Evolutionary conservation across 1,140 invertebrate genomes (phyloP).

Genomic region (Mercenaria mercenaria): DNA sequence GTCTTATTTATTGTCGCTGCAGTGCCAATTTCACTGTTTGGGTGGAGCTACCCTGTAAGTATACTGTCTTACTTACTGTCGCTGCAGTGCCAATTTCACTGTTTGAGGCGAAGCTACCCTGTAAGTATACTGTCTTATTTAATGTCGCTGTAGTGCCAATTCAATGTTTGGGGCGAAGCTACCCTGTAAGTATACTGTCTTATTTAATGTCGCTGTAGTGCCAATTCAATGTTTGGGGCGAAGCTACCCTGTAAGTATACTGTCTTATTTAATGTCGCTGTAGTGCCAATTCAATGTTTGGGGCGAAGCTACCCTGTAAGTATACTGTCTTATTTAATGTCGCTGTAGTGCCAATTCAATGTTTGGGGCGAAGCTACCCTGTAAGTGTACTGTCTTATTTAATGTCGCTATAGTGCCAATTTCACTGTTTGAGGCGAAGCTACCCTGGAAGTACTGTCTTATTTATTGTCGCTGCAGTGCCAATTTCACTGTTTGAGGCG

Average conservation of each 20-base stretch:
- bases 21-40: constrained; percentile 95
- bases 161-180: neutral
- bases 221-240: neutral
- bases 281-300: neutral
- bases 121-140: constrained; percentile 68
- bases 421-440: neutral
- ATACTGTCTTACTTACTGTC: constrained; percentile 89
- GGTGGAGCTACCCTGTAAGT: constrained; percentile 88
- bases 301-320: neutral
- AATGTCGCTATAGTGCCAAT: neutral
- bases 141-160: neutral
- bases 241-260: neutral
- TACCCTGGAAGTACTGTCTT: constrained; percentile 85
- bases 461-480: constrained; percentile 91
- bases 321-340: constrained; percentile 91
- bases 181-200: neutral
- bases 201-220: neutral
- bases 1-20: constrained; percentile 93
- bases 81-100: constrained; percentile 95
- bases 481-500: constrained; percentile 95
- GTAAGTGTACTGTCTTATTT: constrained; percentile 68
- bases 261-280: neutral
- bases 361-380: constrained; percentile 91
- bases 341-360: constrained; percentile 95
- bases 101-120: constrained; percentile 91